Conservation (phyloP, 1,140 invertebrate genomes). For the Sipha flava region DNA sequence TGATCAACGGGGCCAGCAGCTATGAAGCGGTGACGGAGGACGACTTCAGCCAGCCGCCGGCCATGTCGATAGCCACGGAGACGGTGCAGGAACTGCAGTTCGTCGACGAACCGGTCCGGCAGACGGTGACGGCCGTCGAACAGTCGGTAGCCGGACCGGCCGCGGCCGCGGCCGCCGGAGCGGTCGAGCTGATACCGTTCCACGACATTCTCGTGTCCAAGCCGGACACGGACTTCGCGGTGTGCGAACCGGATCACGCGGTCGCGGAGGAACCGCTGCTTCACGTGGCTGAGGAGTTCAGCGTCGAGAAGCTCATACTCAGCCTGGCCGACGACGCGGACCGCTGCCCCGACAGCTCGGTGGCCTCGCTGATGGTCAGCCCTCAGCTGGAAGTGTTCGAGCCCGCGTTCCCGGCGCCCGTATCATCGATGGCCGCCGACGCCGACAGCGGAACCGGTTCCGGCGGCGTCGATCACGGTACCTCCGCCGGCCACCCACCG, state of each 20-base stretch:
- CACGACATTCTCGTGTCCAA: constrained; percentile 6
- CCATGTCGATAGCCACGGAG: constrained; percentile 31
- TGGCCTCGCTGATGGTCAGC: constrained; percentile 31
- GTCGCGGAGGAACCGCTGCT: background rate
- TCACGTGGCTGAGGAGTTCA: background rate
- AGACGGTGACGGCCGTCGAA: constrained; percentile 8
- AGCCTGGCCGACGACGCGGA: background rate
- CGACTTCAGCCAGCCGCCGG: constrained; percentile 23
- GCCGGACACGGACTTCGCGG: constrained; percentile 9
- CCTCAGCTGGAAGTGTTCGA: constrained; percentile 35
- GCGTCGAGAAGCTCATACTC: constrained; percentile 5
- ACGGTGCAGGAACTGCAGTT: constrained; percentile 24
- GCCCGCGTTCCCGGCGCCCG: background rate
- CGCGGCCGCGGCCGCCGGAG: background rate
- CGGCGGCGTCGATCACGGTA: background rate
- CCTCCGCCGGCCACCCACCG: background rate
- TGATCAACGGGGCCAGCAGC: constrained; percentile 16
- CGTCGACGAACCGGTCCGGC: constrained; percentile 8
- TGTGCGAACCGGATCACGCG: background rate
- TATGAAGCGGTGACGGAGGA: constrained; percentile 27
- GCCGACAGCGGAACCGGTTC: background rate
- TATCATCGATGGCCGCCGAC: background rate
- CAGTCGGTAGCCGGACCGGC: background rate
- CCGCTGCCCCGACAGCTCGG: background rate
- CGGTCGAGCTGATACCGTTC: constrained; percentile 3